Evolutionary conservation across 2,113 vertebrate species (phyloP).

Genomic region (Hippopotamus amphibius): DNA sequence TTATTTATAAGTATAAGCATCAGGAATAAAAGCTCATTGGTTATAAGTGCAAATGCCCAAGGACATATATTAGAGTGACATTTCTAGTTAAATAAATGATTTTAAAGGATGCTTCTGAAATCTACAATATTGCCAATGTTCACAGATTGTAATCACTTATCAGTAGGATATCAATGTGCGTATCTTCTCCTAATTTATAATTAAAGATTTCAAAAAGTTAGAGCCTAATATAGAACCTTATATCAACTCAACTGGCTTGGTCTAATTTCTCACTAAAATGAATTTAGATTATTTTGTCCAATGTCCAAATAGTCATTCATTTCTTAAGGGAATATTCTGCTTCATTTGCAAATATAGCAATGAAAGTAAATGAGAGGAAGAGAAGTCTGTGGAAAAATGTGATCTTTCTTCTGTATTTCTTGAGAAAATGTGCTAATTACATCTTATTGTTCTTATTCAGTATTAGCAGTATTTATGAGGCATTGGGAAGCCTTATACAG

Average conservation of each 20-base stretch:
- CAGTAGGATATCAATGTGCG: not conserved
- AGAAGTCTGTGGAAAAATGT: not conserved
- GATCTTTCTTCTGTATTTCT: not conserved
- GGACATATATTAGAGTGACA: not conserved
- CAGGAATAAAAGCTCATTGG: not conserved
- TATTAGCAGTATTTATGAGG: not conserved
- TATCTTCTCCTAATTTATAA: not conserved
- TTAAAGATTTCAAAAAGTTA: not conserved
- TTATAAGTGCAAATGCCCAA: not conserved
- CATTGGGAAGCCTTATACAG: not conserved
- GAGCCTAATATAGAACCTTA: not conserved
- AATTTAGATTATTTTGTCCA: not conserved
- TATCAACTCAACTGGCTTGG: not conserved
- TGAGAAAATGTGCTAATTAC: not conserved
- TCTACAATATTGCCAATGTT: not conserved
- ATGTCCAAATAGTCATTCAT: not conserved
- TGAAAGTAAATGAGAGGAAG: not conserved
- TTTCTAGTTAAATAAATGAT: not conserved
- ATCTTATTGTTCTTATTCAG: not conserved
- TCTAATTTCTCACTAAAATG: not conserved
- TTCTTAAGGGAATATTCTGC: not conserved
- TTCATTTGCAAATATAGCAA: not conserved
- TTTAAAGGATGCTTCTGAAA: not conserved
- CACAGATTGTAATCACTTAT: not conserved
- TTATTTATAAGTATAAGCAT: not conserved